Base-by-base conservation (phyloP, 2,797 vertebrate genomes). In the Peromyscus nudipes region DNA sequence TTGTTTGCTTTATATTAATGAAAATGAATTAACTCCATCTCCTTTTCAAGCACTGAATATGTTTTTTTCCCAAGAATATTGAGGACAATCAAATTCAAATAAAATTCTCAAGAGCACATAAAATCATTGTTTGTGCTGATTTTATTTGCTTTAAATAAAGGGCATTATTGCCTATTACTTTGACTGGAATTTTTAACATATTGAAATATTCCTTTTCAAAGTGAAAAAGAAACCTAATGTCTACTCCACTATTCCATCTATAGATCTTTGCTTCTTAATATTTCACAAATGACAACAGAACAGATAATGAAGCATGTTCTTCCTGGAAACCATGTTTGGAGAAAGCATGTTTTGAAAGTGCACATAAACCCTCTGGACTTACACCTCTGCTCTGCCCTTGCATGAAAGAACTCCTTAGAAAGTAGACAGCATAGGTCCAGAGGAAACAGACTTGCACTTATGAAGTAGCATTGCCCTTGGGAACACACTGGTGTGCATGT, bases 81-180 rank as follows among this genome's bases (percentile, higher is more conserved):
- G 69, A 91, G 11, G 60, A 85, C 27, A 95, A 89, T 92, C 23
- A 93, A 79, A 92, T 86, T 93, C 37, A 83, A 92, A 93, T 86
- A 73, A 92, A 97, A 87, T 55, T 62, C 11, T 83, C 10, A 91
- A 96, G 87, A 43, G 9, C 14, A 69, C 7, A 83, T 52, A 55
- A 92, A 90, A 75, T 93, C 37, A 79, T 43, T 29, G 43, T 92
- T 49, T 29, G 91, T 40, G 69, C 49, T 25, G 76, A 86, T 94
- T 75, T 37, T 77, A 19, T 82, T 91, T 79, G 17, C 43, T 67
- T 14, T 40, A 16, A 75, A 62, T 69, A 75, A 96, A 93, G 16
- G 40, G 16, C 21, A 69, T 52, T 92, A 16, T 71, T 82, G 23
- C 57, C 12, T 65, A 57, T 73, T 79, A 57, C 40, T 37, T 60